phyloP scores from a whole-genome alignment of 2,113 vertebrate genomes.

The Notechis scutatus region DNA sequence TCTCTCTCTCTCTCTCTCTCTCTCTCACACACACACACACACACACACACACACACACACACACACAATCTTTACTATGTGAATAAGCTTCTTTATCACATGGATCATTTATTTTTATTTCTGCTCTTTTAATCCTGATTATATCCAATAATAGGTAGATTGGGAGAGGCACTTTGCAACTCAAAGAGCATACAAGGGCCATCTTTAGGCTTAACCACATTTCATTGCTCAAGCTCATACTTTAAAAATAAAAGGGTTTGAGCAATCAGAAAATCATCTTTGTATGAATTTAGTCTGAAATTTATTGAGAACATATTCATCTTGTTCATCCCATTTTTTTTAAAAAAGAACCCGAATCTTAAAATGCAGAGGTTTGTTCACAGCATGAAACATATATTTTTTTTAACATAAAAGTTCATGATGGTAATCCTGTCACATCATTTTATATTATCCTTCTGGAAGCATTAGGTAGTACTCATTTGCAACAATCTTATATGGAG shows the following conservation, averaged over 20 bases:
- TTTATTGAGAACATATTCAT: background rate
- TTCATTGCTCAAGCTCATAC: background rate
- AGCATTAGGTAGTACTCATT: background rate
- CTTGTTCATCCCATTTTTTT: background rate
- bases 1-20: background rate
- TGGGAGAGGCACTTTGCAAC: background rate
- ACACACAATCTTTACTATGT: background rate
- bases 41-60: no score
- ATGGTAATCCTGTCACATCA: background rate
- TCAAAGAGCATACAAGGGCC: background rate
- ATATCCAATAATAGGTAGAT: background rate
- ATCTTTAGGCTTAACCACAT: background rate
- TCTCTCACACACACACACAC: no score
- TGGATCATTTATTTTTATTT: background rate
- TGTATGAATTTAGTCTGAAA: background rate
- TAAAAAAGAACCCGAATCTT: background rate
- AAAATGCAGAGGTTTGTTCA: background rate
- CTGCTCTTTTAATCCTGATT: background rate
- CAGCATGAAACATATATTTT: background rate
- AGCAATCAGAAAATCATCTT: background rate
- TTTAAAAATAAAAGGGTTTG: background rate
- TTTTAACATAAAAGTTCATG: background rate
- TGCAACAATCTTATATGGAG: background rate
- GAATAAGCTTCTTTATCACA: background rate
- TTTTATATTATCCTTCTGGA: background rate